These are phyloP conservation scores for Lepidothrix coronata DNA, from an alignment of 2,113 vertebrate species.

Conservation along the genomic window DNA sequence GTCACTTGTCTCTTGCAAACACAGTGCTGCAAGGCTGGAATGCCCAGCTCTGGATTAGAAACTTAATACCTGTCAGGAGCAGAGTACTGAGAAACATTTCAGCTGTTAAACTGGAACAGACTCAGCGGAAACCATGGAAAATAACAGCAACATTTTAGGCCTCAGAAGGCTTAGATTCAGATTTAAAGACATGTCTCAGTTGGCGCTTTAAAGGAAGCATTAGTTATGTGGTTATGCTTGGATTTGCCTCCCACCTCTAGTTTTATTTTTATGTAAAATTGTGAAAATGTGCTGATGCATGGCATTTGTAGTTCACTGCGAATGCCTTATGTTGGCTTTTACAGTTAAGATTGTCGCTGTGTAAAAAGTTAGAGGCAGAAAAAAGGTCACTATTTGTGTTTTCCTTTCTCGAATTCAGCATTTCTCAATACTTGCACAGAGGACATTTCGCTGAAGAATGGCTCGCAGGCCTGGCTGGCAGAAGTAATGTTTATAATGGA, in stretches of 20 bases:
- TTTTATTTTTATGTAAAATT: not conserved
- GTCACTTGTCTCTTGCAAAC: not conserved
- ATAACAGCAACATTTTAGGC: not conserved
- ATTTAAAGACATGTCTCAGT: not conserved
- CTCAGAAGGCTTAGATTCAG: not conserved
- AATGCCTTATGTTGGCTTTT: not conserved
- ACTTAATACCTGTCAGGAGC: not conserved
- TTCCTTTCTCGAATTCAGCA: not conserved
- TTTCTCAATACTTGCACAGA: not conserved
- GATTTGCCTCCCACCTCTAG: not conserved
- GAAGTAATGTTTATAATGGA: not conserved
- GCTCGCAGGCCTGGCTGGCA: not conserved
- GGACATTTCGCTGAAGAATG: not conserved
- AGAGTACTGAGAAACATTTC: not conserved
- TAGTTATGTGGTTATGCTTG: not conserved
- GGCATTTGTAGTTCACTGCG: accelerated
- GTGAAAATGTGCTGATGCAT: not conserved
- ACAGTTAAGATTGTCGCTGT: not conserved
- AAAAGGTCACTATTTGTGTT: not conserved
- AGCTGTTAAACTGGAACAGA: not conserved
- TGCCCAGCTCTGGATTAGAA: slow-evolving; percentile 2
- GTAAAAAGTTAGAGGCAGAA: not conserved
- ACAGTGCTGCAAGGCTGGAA: not conserved
- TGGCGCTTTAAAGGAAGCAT: not conserved
- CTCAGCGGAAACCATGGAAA: not conserved